Percentiles rank a stretch among this genome's conserved stretches.
phyloP scores from a whole-genome alignment of 2,888 invertebrate species.

The Leuctra nigra region DNA sequence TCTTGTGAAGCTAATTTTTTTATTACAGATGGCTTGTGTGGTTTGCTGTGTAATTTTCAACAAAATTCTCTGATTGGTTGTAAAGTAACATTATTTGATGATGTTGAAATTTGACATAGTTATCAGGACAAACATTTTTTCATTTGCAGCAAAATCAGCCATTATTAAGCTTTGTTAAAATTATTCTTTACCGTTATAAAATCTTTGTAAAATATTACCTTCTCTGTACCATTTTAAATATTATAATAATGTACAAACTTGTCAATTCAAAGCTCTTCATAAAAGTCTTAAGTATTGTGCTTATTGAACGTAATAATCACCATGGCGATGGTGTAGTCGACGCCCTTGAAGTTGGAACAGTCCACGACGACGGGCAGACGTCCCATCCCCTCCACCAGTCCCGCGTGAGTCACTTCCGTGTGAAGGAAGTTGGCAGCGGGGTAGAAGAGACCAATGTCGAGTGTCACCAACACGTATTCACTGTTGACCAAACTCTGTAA shows the following conservation, averaged over 20 bases:
- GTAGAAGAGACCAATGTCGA: constrained; percentile 62
- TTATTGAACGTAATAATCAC: no score
- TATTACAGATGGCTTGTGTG: no score
- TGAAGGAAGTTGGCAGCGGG: constrained; percentile 61
- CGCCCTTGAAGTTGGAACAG: constrained; percentile 53
- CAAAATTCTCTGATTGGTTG: no score
- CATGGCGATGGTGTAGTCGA: constrained; percentile 63
- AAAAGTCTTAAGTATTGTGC: no score
- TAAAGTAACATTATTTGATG: no score
- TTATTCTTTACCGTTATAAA: no score
- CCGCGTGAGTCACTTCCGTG: constrained; percentile 48
- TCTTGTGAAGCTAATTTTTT: no score
- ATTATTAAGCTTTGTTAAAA: no score
- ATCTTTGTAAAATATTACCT: no score
- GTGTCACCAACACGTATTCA: constrained; percentile 52
- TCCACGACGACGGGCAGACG: constrained; percentile 54
- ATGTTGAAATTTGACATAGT: constrained; percentile 11
- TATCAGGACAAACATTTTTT: not conserved
- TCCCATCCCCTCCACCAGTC: constrained; percentile 40
- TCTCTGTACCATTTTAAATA: not conserved
- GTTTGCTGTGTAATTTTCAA: no score
- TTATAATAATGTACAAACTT: not conserved
- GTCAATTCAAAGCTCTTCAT: no score
- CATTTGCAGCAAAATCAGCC: not conserved
- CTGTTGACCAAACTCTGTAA: constrained; percentile 30